Evolutionary conservation across 2,888 invertebrate species (phyloP), one percentile per base, ranked within the genome.

Genomic region (Plusia festucae): DNA sequence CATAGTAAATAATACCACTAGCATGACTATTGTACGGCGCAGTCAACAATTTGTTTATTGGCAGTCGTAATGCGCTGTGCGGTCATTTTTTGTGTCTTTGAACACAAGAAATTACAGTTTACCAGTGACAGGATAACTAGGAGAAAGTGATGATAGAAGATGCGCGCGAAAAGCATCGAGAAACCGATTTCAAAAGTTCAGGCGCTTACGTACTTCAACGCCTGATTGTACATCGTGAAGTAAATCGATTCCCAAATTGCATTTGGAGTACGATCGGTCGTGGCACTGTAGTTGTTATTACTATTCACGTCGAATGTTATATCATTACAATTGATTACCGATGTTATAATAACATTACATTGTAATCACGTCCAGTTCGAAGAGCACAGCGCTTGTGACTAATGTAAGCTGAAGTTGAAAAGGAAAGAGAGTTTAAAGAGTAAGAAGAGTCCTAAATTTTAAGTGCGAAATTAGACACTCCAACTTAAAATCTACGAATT

Each of bases 271-370:
- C 46, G 20, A 49, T 49, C 46, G 20, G 2, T 40, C 40, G 46
- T 9, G 18, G 46, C 18, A 11, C 18, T 18, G 46, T 9, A 49
- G 3, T 49, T 49, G 20, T 49, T 49, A 20, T 49, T 49, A 20
- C 18, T 18, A 49, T 49, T 20, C 46, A 20, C 20, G 11, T 11
- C 34, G 34, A 40, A 11, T 49, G 46, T 49, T 49, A 20, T 49
- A 16, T 20, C 34, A 52, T 46, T 54, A 65, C 16, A 18, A 55
- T 30, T n/a, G 24, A 51, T 59, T 46, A 46, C 16, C 32, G n/a
- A 52, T 65, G 72, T 70, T 65, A 65, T 58, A 53, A 70, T 72
- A 70, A 70, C 59, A 72, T 32, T 30, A 20, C 9, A 22, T 44
- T 32, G 27, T 11, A 7, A 60, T 30, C 46, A 56, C 49, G n/a